Base-by-base conservation (phyloP, 2,797 vertebrate species). In the Crocidura indochinensis region DNA sequence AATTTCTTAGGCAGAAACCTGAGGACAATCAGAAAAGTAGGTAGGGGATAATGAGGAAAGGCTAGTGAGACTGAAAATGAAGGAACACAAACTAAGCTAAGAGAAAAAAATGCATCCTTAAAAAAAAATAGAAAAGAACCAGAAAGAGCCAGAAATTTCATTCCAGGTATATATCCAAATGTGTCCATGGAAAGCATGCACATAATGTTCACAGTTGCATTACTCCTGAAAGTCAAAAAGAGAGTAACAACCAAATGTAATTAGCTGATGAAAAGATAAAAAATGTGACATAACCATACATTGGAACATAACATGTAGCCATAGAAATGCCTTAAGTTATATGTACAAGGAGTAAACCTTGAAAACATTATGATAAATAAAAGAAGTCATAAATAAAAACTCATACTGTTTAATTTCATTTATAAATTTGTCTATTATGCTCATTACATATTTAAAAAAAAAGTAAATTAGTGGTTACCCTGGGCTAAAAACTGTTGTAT, bases 111-210 rank as follows among this genome's bases (percentile, higher is more conserved):
- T 26, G 47, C 14, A 78, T 69, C 86, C 72, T 72, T 60, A 77
- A 80, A 38, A 38, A 56, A 83, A 60, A 17, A 60, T 2, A 65
- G 10, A 19, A 82, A 24, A 80, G 79, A 87, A 73, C 72, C 17
- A 68, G 12, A 81, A 53, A 91, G 27, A 91, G 12, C 46, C 51
- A 84, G 65, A n/a, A 92, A 76, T 84, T 91, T 74, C 69, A 89
- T 82, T 90, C 38, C 65, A 89, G 9, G 10, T 60, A 68, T 62
- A 92, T n/a, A 49, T 53, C 64, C 84, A 84, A 90, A 51, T 31
- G 22, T 64, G 7, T 73, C 8, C 17, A 56, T 60, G 47, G 73
- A 91, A 93, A 89, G 56, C 12, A 20, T 90, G 38, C 29, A 49
- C 10, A 82, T 22, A 85, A 74, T 78, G 15, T 79, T 87, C 31